These are phyloP conservation scores for Laodelphax striatellus DNA, from an alignment of 1,140 invertebrate species.

Conservation along the genomic window DNA sequence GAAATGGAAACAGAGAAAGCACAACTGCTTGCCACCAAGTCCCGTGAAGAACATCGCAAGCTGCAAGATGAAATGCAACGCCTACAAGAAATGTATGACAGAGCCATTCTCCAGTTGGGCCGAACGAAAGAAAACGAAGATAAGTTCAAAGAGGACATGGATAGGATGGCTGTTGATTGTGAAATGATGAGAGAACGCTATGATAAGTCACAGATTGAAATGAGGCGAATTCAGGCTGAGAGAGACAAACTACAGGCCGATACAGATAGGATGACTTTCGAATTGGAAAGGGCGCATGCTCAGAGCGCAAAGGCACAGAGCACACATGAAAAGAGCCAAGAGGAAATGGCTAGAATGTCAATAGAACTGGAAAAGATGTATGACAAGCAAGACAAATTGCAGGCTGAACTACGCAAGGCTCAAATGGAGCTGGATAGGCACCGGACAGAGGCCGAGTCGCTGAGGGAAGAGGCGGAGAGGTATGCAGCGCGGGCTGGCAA, in stretches of 20 bases:
- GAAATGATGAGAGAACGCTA: constrained; percentile 81
- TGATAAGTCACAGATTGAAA: constrained; percentile 76
- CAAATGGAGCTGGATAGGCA: constrained; percentile 61
- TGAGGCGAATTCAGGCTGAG: constrained; percentile 67
- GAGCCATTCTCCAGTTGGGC: constrained; percentile 66
- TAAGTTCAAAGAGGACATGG: constrained; percentile 78
- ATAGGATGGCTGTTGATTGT: constrained; percentile 61
- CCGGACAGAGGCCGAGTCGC: constrained; percentile 53
- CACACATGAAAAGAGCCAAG: constrained; percentile 75
- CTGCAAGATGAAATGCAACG: constrained; percentile 71
- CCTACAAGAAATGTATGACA: constrained; percentile 77
- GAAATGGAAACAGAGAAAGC: constrained; percentile 80
- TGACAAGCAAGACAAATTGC: constrained; percentile 76
- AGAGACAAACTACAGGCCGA: constrained; percentile 76
- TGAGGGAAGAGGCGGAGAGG: constrained; percentile 52
- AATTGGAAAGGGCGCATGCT: constrained; percentile 68
- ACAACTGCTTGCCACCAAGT: constrained; percentile 60
- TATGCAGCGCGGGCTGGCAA: constrained; percentile 63
- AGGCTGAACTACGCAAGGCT: constrained; percentile 66
- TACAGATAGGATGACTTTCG: constrained; percentile 71
- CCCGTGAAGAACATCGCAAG: constrained; percentile 74
- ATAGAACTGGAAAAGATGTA: constrained; percentile 83
- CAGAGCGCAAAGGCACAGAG: constrained; percentile 72
- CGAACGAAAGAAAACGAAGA: constrained; percentile 83
- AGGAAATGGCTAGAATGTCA: constrained; percentile 73